A percentile compares a stretch with the other conserved stretches of the same genome.
Evolutionary conservation across 2,888 invertebrate species (phyloP).

Genomic region (Perdita meconis): DNA sequence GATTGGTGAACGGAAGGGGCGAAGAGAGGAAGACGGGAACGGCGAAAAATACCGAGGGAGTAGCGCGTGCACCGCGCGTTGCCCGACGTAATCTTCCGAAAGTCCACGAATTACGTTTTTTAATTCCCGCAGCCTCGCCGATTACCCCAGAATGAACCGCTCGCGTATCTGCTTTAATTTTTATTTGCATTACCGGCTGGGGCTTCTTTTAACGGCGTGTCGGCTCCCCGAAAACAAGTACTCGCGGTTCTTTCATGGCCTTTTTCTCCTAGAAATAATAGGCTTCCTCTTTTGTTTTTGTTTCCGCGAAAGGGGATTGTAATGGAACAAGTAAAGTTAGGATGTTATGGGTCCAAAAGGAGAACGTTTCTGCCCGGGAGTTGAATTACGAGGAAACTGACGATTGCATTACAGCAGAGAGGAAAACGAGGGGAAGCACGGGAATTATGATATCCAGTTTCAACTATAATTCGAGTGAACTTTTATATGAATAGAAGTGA

Average conservation of each 20-base stretch:
- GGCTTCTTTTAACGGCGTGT: slow-evolving; percentile 21
- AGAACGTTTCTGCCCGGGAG: too few species aligned
- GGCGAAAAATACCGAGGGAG: not conserved
- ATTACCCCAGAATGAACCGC: slow-evolving; percentile 58
- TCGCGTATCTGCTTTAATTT: slow-evolving; percentile 38
- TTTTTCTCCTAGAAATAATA: not conserved
- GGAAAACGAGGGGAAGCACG: too few species aligned
- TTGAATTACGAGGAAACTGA: too few species aligned
- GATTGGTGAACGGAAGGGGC: too few species aligned
- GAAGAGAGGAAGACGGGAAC: not conserved
- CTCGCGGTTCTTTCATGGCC: slow-evolving; percentile 13
- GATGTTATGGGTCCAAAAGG: too few species aligned
- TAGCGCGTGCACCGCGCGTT: not conserved
- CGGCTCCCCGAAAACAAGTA: slow-evolving; percentile 46
- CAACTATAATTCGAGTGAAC: too few species aligned
- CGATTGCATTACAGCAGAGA: too few species aligned
- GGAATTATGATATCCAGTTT: too few species aligned
- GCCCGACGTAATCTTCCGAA: slow-evolving; percentile 57
- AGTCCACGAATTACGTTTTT: slow-evolving; percentile 66
- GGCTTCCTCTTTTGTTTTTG: too few species aligned
- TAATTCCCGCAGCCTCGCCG: slow-evolving; percentile 62
- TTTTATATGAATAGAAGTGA: too few species aligned
- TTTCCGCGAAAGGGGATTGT: too few species aligned
- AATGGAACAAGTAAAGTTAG: too few species aligned
- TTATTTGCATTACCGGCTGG: slow-evolving; percentile 46